phyloP scores from a whole-genome alignment of 53 echinoderm and acorn worm species.

The Actinopyga echinites region DNA sequence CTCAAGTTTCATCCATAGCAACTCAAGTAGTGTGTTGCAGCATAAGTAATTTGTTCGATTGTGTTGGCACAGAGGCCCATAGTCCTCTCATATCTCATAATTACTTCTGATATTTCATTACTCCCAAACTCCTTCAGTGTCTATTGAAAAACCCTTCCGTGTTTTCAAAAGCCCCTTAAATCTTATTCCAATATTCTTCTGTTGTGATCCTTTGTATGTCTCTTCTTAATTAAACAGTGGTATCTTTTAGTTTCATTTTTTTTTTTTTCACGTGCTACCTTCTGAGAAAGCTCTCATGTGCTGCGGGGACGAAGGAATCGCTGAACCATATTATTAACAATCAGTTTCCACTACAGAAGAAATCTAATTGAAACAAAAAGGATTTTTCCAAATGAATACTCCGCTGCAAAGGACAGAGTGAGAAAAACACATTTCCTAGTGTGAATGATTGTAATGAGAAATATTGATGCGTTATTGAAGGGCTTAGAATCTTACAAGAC shows the following conservation, averaged over 20 bases:
- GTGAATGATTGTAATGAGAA: neutral
- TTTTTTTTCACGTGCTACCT: constrained; percentile 15
- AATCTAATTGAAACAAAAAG: constrained; percentile 40
- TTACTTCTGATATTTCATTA: constrained; percentile 15
- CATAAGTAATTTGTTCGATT: constrained; percentile 24
- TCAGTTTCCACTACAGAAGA: constrained; percentile 1
- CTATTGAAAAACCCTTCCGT: neutral
- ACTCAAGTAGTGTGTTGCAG: constrained; percentile 24
- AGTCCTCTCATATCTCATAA: constrained; percentile 7
- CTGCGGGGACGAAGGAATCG: constrained; percentile 7
- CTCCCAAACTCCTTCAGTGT: neutral
- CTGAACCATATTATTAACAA: constrained; percentile 38
- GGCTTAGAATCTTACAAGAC: constrained; percentile 26
- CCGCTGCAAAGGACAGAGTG: constrained; percentile 1
- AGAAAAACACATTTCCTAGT: constrained; percentile 24
- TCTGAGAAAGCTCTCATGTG: constrained; percentile 26
- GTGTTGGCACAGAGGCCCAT: neutral
- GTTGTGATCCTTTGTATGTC: constrained; percentile 27
- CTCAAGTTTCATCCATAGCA: constrained; percentile 8
- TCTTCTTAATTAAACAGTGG: constrained; percentile 37
- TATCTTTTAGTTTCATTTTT: constrained; percentile 41
- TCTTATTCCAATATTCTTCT: constrained; percentile 40
- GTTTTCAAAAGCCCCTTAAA: constrained; percentile 31
- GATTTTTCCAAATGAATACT: constrained; percentile 22
- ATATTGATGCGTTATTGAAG: constrained; percentile 29